Conservation (phyloP, 2,888 invertebrate genomes). For the Acrobasis repandana region DNA sequence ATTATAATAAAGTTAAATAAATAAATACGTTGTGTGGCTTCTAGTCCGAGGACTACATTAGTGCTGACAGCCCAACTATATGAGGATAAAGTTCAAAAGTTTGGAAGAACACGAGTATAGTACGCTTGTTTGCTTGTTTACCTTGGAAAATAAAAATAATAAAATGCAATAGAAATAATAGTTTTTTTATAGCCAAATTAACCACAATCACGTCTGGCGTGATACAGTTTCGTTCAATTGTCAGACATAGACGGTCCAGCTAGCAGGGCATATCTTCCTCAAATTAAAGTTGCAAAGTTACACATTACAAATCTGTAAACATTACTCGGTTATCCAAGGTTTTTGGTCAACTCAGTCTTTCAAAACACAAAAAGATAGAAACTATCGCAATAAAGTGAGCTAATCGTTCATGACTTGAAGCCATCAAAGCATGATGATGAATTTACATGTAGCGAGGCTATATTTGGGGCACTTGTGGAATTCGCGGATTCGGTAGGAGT, state of each 20-base stretch:
- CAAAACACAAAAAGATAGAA: no score
- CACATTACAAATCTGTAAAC: no score
- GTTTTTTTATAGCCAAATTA: no score
- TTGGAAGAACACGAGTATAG: background rate
- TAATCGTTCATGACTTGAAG: background rate
- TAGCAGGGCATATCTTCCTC: no score
- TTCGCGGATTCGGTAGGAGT: background rate
- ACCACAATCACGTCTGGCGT: no score
- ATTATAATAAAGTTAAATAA: no score
- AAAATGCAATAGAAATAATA: no score
- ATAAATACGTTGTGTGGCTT: background rate
- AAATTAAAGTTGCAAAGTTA: no score
- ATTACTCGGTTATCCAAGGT: no score
- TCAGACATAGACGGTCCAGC: no score
- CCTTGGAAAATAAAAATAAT: background rate
- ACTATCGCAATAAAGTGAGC: background rate
- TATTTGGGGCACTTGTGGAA: background rate
- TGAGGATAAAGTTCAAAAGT: background rate
- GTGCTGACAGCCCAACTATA: background rate
- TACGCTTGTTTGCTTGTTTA: background rate
- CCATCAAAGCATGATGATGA: slow-evolving; percentile 19
- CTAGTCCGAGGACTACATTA: background rate
- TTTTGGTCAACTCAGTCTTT: no score
- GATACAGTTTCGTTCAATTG: no score
- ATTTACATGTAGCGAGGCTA: slow-evolving; percentile 4